phyloP scores from a whole-genome alignment of 2,888 invertebrate genomes.

The Danaus chrysippus region DNA sequence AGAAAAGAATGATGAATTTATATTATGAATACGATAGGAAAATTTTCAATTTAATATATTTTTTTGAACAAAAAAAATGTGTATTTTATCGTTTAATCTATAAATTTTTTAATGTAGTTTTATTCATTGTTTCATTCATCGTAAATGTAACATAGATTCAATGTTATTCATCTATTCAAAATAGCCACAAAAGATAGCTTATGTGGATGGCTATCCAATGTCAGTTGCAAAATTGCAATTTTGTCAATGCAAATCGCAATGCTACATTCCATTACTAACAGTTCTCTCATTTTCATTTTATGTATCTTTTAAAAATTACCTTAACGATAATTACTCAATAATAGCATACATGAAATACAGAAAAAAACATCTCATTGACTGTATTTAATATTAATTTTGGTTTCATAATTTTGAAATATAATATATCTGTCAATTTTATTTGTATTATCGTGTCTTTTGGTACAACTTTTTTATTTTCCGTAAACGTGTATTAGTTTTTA shows the following conservation, averaged over 20 bases:
- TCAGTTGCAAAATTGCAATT: constrained; percentile 32
- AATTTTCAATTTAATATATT: neutral
- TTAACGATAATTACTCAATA: no score
- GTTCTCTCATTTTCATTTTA: constrained; percentile 11
- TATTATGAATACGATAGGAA: neutral
- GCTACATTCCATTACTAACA: constrained; percentile 13
- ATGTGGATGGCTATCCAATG: constrained; percentile 17
- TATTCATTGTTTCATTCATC: no score
- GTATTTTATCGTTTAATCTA: no score
- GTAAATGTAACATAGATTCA: neutral
- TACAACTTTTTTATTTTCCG: no score
- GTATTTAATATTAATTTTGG: no score
- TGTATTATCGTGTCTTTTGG: no score
- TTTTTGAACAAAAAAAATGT: neutral
- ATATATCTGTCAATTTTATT: no score
- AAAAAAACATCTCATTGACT: no score
- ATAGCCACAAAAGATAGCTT: constrained; percentile 32
- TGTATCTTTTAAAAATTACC: neutral
- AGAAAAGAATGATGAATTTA: neutral
- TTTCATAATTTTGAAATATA: no score
- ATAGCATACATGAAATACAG: no score
- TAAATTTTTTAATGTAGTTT: no score
- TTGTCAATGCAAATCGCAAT: constrained; percentile 30
- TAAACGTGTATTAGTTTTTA: neutral
- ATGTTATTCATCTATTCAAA: constrained; percentile 17